A percentile compares a stretch with the other conserved stretches of the same genome.
phyloP scores from a whole-genome alignment of 53 echinoderm and acorn worm species.

The Holothuria scabra region DNA sequence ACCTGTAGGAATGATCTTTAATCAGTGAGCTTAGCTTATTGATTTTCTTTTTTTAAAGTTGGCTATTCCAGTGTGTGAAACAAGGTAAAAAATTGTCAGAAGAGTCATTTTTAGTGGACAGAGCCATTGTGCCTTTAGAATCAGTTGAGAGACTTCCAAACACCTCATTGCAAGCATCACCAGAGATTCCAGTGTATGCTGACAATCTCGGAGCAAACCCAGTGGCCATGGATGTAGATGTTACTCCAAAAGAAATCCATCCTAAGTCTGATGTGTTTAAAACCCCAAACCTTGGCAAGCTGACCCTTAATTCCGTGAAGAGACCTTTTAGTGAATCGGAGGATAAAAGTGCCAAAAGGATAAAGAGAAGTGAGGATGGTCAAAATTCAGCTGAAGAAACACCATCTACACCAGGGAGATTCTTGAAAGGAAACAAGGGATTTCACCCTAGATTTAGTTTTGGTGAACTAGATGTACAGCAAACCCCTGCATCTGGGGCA shows the following conservation, averaged over 20 bases:
- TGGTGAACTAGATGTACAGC: constrained; percentile 1
- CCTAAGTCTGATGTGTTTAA: constrained; percentile 3
- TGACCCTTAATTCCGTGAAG: constrained; percentile 27
- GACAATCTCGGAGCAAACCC: neutral
- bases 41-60: constrained; percentile 54
- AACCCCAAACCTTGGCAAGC: constrained; percentile 10
- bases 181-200: neutral
- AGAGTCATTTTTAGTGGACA: constrained; percentile 70
- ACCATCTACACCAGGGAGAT: neutral
- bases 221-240: neutral
- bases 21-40: too few relatives aligned
- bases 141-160: too few relatives aligned
- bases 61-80: constrained; percentile 83
- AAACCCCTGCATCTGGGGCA: constrained; percentile 24
- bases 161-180: neutral
- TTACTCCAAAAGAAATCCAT: neutral
- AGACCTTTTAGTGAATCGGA: constrained; percentile 18
- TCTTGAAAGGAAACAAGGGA: constrained; percentile 3
- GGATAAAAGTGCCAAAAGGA: constrained; percentile 14
- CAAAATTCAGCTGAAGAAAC: neutral
- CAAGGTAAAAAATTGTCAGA: constrained; percentile 69
- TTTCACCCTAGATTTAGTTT: constrained; percentile 75
- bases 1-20: too few relatives aligned
- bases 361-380: neutral
- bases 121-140: neutral